These are phyloP conservation scores for Drosophila equinoxialis DNA, from an alignment of 1,140 invertebrate genomes.

Conservation along the genomic window DNA sequence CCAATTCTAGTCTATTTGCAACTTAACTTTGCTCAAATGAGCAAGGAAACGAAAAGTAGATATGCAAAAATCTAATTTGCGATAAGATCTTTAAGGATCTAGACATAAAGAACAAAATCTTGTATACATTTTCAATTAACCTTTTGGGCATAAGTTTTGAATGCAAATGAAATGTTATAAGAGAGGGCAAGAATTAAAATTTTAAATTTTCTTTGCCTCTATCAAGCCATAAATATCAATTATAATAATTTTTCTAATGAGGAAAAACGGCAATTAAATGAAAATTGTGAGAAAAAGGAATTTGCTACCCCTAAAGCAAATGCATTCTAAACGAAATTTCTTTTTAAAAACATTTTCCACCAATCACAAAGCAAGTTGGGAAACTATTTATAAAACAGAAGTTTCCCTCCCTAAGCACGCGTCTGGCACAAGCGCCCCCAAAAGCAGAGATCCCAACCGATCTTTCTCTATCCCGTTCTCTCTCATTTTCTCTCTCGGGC, in stretches of 20 bases:
- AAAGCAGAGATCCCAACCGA: conserved; percentile 37
- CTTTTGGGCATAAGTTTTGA: not conserved
- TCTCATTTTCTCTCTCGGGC: conserved; percentile 9
- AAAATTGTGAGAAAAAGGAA: conserved; percentile 51
- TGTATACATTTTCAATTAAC: conserved; percentile 24
- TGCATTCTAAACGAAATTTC: conserved; percentile 8
- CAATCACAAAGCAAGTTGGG: conserved; percentile 49
- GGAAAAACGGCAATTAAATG: conserved; percentile 65
- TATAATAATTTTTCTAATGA: conserved; percentile 64
- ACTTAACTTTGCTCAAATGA: conserved; percentile 64
- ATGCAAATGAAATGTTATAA: not conserved
- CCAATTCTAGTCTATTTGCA: conserved; percentile 46
- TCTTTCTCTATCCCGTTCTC: not conserved
- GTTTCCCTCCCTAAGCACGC: conserved; percentile 62
- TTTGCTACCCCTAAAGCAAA: conserved; percentile 31
- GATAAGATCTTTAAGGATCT: conserved; percentile 56
- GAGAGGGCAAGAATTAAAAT: conserved; percentile 24
- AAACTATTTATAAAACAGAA: conserved; percentile 60
- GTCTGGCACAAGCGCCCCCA: conserved; percentile 59
- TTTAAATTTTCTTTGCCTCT: conserved; percentile 21
- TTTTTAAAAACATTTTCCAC: conserved; percentile 27
- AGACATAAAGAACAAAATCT: not conserved
- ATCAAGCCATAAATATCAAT: conserved; percentile 69
- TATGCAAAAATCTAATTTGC: conserved; percentile 72
- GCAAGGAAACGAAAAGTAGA: conserved; percentile 52